Conservation (phyloP, 2,888 invertebrate genomes). For the Loripinus fragilis region DNA sequence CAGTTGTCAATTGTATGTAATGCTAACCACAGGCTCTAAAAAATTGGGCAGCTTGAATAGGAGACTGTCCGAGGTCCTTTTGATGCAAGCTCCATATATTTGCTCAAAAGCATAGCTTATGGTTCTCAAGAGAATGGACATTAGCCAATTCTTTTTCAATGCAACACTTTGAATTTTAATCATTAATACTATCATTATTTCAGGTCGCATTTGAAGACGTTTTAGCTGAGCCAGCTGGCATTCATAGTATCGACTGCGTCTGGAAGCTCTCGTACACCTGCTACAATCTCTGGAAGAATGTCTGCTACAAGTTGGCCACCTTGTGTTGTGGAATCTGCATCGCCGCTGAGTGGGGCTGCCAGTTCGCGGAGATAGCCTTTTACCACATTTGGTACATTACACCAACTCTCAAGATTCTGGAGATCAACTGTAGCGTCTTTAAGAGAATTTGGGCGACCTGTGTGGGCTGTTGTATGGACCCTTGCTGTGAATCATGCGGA, state of each 20-base stretch:
- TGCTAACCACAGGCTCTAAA: no score
- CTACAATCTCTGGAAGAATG: constrained; percentile 88
- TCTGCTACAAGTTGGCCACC: constrained; percentile 88
- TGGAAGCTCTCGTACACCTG: constrained; percentile 88
- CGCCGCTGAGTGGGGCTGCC: constrained; percentile 86
- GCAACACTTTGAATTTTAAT: no score
- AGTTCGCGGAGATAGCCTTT: constrained; percentile 85
- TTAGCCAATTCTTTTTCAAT: no score
- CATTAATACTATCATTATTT: no score
- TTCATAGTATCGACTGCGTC: constrained; percentile 87
- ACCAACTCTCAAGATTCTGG: constrained; percentile 60
- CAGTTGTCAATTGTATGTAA: no score
- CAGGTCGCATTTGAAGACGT: constrained; percentile 57
- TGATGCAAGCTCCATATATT: no score
- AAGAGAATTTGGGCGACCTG: constrained; percentile 48
- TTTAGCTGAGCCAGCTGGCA: constrained; percentile 75
- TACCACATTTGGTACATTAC: constrained; percentile 71
- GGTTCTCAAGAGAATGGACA: no score
- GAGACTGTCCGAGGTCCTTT: no score
- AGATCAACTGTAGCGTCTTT: constrained; percentile 84
- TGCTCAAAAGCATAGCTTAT: no score
- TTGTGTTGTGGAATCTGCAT: constrained; percentile 88
- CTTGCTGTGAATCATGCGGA: constrained; percentile 63
- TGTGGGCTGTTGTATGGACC: constrained; percentile 57
- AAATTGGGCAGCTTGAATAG: no score